Evolutionary conservation across 2,888 invertebrate species (phyloP).

Genomic region (Microctonus brassicae): DNA sequence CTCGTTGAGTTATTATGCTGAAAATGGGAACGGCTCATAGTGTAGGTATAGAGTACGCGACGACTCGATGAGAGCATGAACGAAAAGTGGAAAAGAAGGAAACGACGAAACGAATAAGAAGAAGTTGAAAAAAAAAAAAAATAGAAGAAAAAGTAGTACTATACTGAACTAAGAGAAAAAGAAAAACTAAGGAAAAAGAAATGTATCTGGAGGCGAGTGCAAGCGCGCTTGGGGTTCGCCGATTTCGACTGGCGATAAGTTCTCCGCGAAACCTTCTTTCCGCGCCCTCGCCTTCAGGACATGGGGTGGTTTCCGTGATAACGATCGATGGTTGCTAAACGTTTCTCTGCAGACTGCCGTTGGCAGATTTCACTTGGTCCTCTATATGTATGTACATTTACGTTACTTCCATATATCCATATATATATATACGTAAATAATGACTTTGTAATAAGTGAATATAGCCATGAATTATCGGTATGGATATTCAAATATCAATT

Average conservation of each 20-base stretch:
- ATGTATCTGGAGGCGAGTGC: slow-evolving; percentile 10
- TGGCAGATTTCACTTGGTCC: slow-evolving; percentile 21
- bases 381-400: neutral
- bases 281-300: slow-evolving; percentile 14
- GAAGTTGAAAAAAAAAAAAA: slow-evolving; percentile 4
- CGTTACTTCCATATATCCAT: too few species aligned
- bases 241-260: slow-evolving; percentile 30
- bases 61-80: slow-evolving; percentile 23
- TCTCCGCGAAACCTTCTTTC: slow-evolving; percentile 23
- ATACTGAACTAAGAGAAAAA: slow-evolving; percentile 10
- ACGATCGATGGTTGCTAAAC: slow-evolving; percentile 32
- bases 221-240: slow-evolving; percentile 14
- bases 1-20: slow-evolving; percentile 58
- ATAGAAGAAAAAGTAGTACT: slow-evolving; percentile 2
- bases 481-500: neutral
- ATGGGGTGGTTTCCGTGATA: slow-evolving; percentile 26
- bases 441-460: neutral
- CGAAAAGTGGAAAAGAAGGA: slow-evolving; percentile 24
- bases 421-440: slow-evolving; percentile 13
- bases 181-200: slow-evolving; percentile 19
- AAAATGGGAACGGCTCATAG: slow-evolving; percentile 49
- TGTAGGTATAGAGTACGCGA: slow-evolving; percentile 26
- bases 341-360: slow-evolving; percentile 27
- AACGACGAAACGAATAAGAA: slow-evolving; percentile 1
- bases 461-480: too few species aligned